Percentiles rank a stretch among this genome's conserved stretches.
These are phyloP conservation scores for Crotophaga sulcirostris DNA, from an alignment of 2,113 vertebrate species.

Conservation along the genomic window DNA sequence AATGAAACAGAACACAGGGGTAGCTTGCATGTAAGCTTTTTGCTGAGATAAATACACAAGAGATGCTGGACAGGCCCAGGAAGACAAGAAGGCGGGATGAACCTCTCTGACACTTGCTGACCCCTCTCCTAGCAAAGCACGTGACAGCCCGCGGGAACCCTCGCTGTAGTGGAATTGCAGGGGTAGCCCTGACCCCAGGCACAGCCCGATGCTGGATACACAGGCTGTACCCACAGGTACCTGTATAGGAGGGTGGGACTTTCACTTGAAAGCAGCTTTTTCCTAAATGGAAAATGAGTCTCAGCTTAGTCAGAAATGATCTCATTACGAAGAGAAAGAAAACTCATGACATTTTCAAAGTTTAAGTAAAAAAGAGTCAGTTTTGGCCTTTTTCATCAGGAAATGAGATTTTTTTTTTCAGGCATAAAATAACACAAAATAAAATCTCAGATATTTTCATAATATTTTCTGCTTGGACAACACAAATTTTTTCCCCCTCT, in stretches of 20 bases:
- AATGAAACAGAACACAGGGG: not conserved
- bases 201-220: not conserved
- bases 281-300: not conserved
- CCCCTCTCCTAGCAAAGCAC: not conserved
- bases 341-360: not conserved
- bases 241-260: not conserved
- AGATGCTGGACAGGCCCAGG: not conserved
- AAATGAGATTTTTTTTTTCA: not conserved
- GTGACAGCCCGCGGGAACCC: too few relatives aligned
- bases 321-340: not conserved
- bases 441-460: not conserved
- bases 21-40: not conserved
- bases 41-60: not conserved
- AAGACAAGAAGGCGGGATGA: not conserved
- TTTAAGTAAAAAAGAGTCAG: not conserved
- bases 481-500: not conserved
- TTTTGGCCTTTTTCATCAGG: not conserved
- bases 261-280: not conserved
- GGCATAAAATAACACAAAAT: not conserved
- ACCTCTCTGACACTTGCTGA: not conserved
- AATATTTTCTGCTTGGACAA: slow-evolving; percentile 18
- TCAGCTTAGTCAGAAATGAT: not conserved
- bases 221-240: too few relatives aligned
- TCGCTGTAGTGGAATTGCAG: too few relatives aligned
- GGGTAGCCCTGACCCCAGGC: too few relatives aligned